Conservation (phyloP, 2,113 vertebrate species). For the Callipepla californica region DNA sequence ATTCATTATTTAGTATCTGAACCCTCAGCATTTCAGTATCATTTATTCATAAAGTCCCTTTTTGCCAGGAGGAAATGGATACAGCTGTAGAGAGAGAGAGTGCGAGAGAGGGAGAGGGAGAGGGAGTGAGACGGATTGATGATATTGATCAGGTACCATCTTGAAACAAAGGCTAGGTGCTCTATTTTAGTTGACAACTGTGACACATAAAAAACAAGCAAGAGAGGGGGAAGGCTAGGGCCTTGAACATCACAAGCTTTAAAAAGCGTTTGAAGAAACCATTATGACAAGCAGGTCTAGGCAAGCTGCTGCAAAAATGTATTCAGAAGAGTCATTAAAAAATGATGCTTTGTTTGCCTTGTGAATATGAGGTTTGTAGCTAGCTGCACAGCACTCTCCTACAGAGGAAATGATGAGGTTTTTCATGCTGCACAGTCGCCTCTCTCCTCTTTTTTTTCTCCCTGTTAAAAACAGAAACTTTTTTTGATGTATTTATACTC, state of each 20-base stretch:
- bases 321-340: constrained; percentile 96
- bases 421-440: constrained; percentile 63
- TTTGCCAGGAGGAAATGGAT: constrained; percentile 99
- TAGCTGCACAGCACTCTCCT: constrained; percentile 78
- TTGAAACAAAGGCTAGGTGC: constrained; percentile 93
- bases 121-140: constrained; percentile 88
- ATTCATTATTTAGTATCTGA: constrained; percentile 99
- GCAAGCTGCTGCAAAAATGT: constrained; percentile 89
- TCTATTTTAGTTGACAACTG: constrained; percentile 94
- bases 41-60: constrained; percentile 99
- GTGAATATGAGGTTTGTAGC: constrained; percentile 87
- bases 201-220: constrained; percentile 96
- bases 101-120: constrained; percentile 80
- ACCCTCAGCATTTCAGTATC: constrained; percentile 99
- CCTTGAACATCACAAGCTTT: constrained; percentile 96
- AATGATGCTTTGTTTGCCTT: constrained; percentile 98
- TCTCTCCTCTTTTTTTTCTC: not conserved
- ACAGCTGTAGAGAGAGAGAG: constrained; percentile 95
- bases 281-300: constrained; percentile 93
- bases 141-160: constrained; percentile 99
- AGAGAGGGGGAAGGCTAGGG: constrained; percentile 88
- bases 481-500: constrained; percentile 67
- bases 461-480: constrained; percentile 36
- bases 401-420: constrained; percentile 79
- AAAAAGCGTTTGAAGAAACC: constrained; percentile 92